These are phyloP conservation scores for Isoperla grammatica DNA, from an alignment of 2,888 invertebrate genomes.

Conservation along the genomic window DNA sequence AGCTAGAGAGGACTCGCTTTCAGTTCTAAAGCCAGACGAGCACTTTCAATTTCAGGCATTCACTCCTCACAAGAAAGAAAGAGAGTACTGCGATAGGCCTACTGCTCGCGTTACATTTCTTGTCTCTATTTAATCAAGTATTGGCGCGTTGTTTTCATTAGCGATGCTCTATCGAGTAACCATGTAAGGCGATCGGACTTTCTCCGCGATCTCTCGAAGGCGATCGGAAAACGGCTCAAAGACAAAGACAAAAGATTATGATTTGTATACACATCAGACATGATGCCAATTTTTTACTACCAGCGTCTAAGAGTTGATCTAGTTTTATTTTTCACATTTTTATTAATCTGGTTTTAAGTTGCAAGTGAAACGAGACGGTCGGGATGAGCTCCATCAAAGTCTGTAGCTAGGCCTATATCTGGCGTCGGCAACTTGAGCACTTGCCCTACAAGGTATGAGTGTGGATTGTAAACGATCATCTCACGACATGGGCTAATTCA, in stretches of 20 bases:
- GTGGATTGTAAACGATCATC: conserved; percentile 4
- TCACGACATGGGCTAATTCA: conserved; percentile 15
- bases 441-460: conserved; percentile 17
- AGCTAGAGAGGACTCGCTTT: too few relatives aligned
- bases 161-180: conserved; percentile 15
- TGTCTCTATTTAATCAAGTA: conserved; percentile 6
- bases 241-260: conserved; percentile 5
- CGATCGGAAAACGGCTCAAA: conserved; percentile 5
- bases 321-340: conserved; percentile 16
- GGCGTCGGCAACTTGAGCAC: conserved; percentile 3
- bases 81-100: too few relatives aligned
- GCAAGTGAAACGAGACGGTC: conserved; percentile 22
- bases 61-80: too few relatives aligned
- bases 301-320: conserved; percentile 10
- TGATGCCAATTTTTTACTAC: neutral
- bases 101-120: conserved; percentile 1
- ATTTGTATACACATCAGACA: conserved; percentile 3
- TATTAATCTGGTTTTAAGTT: conserved; percentile 19
- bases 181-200: conserved; percentile 13
- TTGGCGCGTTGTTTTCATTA: conserved; percentile 18
- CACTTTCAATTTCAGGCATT: too few relatives aligned
- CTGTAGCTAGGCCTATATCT: conserved; percentile 5
- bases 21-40: too few relatives aligned
- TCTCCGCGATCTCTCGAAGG: conserved; percentile 22
- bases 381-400: neutral